Percentiles rank a stretch among this genome's conserved stretches.
Evolutionary conservation across 2,113 vertebrate genomes (phyloP).

Genomic region (Silurus meridionalis): DNA sequence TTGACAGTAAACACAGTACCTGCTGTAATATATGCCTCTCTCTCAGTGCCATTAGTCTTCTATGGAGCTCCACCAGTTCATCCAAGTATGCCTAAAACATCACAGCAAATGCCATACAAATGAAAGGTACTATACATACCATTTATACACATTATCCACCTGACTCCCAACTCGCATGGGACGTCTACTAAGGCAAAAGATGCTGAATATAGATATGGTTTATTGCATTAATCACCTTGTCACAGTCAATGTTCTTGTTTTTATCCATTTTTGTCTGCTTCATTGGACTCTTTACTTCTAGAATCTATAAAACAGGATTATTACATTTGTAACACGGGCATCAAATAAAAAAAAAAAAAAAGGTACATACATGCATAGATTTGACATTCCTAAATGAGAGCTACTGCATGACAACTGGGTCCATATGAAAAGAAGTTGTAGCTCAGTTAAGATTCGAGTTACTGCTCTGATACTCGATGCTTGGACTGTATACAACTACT

Average conservation of each 20-base stretch:
- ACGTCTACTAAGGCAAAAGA: background rate
- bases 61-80: conserved; percentile 95
- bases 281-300: conserved; percentile 91
- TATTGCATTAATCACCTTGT: conserved; percentile 81
- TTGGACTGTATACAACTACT: background rate
- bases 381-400: too few relatives aligned
- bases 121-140: background rate
- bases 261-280: conserved; percentile 91
- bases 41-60: conserved; percentile 92
- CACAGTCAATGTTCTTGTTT: conserved; percentile 88
- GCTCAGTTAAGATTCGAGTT: background rate
- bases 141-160: background rate
- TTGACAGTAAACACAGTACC: conserved; percentile 67
- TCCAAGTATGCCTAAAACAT: conserved; percentile 89
- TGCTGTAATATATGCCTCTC: conserved; percentile 95
- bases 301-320: conserved; percentile 74
- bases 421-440: background rate
- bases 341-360: too few relatives aligned
- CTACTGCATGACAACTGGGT: background rate
- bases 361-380: too few relatives aligned
- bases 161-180: background rate
- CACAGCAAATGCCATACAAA: conserved; percentile 26
- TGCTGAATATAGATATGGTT: background rate
- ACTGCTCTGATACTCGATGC: background rate
- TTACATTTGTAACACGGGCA: background rate